Evolutionary conservation across 2,888 invertebrate species (phyloP), one percentile per base, ranked within the genome.

Genomic region (Acronicta alni): DNA sequence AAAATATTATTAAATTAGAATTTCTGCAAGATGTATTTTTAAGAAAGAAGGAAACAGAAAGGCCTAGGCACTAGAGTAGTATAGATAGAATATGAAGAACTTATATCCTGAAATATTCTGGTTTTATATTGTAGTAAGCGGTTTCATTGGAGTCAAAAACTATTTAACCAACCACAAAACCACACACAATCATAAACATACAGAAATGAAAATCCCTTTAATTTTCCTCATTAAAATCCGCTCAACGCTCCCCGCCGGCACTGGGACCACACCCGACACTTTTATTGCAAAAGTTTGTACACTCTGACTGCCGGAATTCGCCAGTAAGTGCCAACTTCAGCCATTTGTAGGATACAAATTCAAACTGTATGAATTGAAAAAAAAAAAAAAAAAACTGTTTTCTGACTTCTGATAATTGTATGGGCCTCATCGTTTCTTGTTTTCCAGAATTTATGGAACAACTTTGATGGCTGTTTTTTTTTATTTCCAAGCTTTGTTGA

Each of bases 211-310:
- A 35, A 35, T 35, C 35, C 14, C 35, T 10, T 30, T 2, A 3
- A 15, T 26, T 17, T 14, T 14, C 10, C 17, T 49, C 42, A 48
- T 43, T 60, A 38, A 37, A 55, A 20, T 35, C 38, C 47, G 54
- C 47, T 57, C 26, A 38, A 20, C 54, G 42, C 59, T 63, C 18
- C 6, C 39, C 75, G 75, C 77, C 32, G 0, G 4, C 76, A 77
- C 64, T 83, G 37, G 16, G 17, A 30, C 73, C 75, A 2, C 59
- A 57, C 74, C 80, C 72, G 46, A 67, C 69, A 76, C 77, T 87
- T 90, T 90, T 90, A 91, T 90, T 89, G 87, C 88, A 61, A 88
- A 91, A 91, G 89, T 91, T 91, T 80, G 80, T 76, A 69, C 77
- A 75, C 68, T 68, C 73, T 68, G 75, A 77, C 80, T 75, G 79